phyloP scores from a whole-genome alignment of 23 tunicate species.

The Clavelina lepadiformis region DNA sequence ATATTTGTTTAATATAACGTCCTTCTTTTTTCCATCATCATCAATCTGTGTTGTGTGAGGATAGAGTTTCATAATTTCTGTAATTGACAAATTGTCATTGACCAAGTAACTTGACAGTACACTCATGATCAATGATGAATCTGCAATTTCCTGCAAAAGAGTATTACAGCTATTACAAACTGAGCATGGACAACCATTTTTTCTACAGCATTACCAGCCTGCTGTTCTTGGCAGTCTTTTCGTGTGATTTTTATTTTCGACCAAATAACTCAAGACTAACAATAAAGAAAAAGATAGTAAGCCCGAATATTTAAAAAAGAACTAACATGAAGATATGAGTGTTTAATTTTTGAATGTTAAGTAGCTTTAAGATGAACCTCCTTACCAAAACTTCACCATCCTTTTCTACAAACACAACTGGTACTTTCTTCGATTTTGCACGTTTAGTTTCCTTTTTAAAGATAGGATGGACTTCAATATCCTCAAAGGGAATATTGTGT shows the following conservation, averaged over 20 bases:
- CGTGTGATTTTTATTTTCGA: too few relatives aligned
- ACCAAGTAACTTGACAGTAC: constrained; percentile 59
- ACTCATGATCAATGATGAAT: constrained; percentile 85
- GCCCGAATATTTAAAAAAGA: too few relatives aligned
- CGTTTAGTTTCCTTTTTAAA: constrained; percentile 85
- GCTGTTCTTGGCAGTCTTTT: too few relatives aligned
- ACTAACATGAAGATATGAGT: too few relatives aligned
- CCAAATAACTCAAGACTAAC: too few relatives aligned
- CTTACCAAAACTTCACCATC: constrained; percentile 48
- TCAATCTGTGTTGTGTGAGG: constrained; percentile 31
- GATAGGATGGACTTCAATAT: constrained; percentile 91
- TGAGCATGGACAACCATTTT: constrained; percentile 9
- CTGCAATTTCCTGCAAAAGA: constrained; percentile 54
- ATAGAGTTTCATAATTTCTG: constrained; percentile 34
- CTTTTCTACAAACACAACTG: constrained; percentile 61
- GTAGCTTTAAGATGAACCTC: too few relatives aligned
- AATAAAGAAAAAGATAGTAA: too few relatives aligned
- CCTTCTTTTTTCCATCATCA: constrained; percentile 49
- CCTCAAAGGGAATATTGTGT: constrained; percentile 76
- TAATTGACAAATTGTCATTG: constrained; percentile 20
- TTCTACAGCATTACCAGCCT: too few relatives aligned
- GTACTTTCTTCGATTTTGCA: constrained; percentile 84
- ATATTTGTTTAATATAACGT: constrained; percentile 58
- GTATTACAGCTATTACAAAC: neutral
- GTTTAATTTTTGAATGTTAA: too few relatives aligned